Conservation (phyloP, 1,140 invertebrate species). For the Drosophila cardini region DNA sequence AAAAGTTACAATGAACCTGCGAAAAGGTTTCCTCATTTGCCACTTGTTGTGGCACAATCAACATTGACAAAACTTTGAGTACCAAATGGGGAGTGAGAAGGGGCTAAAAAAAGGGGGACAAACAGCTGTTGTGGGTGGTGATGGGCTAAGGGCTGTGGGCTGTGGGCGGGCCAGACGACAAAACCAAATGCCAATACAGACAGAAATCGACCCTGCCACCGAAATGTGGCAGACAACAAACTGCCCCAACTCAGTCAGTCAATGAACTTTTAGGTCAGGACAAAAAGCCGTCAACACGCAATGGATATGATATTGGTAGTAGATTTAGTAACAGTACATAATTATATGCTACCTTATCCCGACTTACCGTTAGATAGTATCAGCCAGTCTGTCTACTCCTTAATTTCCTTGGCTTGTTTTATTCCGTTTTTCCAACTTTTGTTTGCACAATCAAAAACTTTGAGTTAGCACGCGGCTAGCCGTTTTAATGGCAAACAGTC, state of each 20-base stretch:
- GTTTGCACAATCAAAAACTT: constrained; percentile 73
- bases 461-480: constrained; percentile 48
- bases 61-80: constrained; percentile 75
- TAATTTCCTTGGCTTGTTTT: constrained; percentile 5
- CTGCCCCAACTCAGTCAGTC: constrained; percentile 61
- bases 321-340: too few relatives aligned
- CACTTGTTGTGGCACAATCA: constrained; percentile 50
- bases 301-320: constrained; percentile 8
- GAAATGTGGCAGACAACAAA: constrained; percentile 37
- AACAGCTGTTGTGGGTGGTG: constrained; percentile 57
- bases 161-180: neutral
- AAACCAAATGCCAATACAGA: constrained; percentile 63
- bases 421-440: constrained; percentile 38
- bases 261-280: constrained; percentile 76
- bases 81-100: too few relatives aligned
- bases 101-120: neutral
- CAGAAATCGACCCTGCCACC: constrained; percentile 9
- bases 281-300: constrained; percentile 57
- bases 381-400: constrained; percentile 18
- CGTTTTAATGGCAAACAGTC: constrained; percentile 54
- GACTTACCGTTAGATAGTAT: constrained; percentile 43
- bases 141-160: too few relatives aligned
- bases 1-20: constrained; percentile 55
- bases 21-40: constrained; percentile 31
- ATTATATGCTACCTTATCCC: constrained; percentile 9